Conservation (phyloP, 2,113 vertebrate species). For the Archocentrus centrarchus region DNA sequence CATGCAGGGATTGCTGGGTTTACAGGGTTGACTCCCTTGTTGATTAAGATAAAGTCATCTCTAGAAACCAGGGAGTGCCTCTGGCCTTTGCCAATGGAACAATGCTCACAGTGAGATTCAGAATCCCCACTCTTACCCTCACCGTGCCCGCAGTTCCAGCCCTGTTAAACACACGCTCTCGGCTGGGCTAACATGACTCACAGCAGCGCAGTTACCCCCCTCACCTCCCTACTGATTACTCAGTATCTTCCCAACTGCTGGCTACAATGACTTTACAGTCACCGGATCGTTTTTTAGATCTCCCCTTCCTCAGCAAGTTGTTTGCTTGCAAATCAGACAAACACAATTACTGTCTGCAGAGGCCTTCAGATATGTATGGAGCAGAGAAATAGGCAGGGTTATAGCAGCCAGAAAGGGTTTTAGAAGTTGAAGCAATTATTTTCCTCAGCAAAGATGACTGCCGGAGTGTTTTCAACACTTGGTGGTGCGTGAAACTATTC, state of each 20-base stretch:
- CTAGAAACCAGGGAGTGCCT: slow-evolving; percentile 61
- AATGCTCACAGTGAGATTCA: slow-evolving; percentile 27
- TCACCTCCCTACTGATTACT: slow-evolving; percentile 64
- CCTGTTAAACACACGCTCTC: slow-evolving; percentile 67
- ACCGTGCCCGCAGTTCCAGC: slow-evolving; percentile 47
- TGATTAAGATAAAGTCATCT: slow-evolving; percentile 51
- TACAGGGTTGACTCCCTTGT: slow-evolving; percentile 46
- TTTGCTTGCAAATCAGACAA: slow-evolving; percentile 31
- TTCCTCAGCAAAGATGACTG: background rate
- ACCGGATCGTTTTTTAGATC: slow-evolving; percentile 33
- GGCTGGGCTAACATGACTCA: slow-evolving; percentile 72
- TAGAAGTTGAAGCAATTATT: slow-evolving; percentile 26
- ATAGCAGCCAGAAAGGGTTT: background rate
- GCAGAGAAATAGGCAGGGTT: background rate
- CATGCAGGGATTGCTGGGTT: slow-evolving; percentile 54
- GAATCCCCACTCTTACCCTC: slow-evolving; percentile 44
- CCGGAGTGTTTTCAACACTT: background rate
- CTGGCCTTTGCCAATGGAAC: slow-evolving; percentile 31
- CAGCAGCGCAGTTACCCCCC: slow-evolving; percentile 50
- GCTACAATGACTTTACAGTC: slow-evolving; percentile 46
- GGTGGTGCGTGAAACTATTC: background rate
- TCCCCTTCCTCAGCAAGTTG: slow-evolving; percentile 28
- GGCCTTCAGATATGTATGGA: background rate
- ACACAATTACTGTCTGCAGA: slow-evolving; percentile 11
- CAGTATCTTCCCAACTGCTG: slow-evolving; percentile 67